Evolutionary conservation across 2,797 vertebrate genomes (phyloP), one percentile per base, ranked within the genome.

Genomic region (Gymnoscopelus braueri): DNA sequence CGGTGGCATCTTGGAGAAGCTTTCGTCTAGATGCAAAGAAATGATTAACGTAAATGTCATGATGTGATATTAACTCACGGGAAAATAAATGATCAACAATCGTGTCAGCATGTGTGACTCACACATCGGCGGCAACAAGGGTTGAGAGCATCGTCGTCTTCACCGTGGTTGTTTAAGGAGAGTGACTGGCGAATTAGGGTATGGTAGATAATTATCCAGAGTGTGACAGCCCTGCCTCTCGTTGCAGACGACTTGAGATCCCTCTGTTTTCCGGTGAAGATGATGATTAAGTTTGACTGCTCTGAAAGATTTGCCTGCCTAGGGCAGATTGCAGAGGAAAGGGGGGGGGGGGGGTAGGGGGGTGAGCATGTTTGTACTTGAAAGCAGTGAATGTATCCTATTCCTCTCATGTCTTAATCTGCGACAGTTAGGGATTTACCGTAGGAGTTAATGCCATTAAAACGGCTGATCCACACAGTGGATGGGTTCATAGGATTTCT

Each of bases 231-330:
- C 50, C n/a, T 67, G 75, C 63, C 47, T 72, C 79, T 69, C 65
- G 13, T 60, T 4, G 79, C 29, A n/a, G 67, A 83, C 26, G 67
- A 75, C 80, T 76, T 75, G 54, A 82, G 85, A 82, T 89, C 79
- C 72, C 72, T 74, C 85, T 78, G 82, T 91, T 88, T 87, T 86
- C 85, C 74, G 39, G 14, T 77, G 66, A 77, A 90, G 91, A 93
- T 88, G 88, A 69, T 92, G 88, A 94, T 93, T 89, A 90, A 92
- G 88, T 84, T 85, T 88, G 93, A 91, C 90, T 87, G 85, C 74
- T 71, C 74, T 75, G 85, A 87, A 86, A 80, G 78, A 67, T 82
- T 79, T 74, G 78, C 56, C 80, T 83, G 74, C 75, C 54, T 71
- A 49, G 67, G 39, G 13, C 10, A 67, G 19, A 69, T 19, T 56